phyloP scores from a whole-genome alignment of 2,797 vertebrate species.

The Crypturellus tataupa region DNA sequence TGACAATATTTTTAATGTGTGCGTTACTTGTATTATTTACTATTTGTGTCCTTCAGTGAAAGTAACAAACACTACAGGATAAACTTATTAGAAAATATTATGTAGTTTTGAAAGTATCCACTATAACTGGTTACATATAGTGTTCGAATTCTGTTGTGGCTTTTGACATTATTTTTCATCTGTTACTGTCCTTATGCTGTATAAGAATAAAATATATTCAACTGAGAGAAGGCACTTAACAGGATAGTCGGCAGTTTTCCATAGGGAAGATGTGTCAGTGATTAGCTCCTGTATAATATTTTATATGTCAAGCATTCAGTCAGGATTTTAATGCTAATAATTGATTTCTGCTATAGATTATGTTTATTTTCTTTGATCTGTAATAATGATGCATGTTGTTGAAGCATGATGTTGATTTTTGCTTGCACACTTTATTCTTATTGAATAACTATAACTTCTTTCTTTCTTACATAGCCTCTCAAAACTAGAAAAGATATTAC shows the following conservation, averaged over 20 bases:
- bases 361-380: neutral
- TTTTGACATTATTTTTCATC: neutral
- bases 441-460: neutral
- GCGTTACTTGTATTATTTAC: neutral
- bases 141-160: rapidly evolving
- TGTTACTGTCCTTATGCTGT: neutral
- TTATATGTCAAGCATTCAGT: neutral
- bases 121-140: neutral
- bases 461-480: neutral
- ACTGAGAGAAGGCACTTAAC: neutral
- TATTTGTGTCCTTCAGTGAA: neutral
- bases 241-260: neutral
- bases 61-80: neutral
- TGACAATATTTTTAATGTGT: neutral
- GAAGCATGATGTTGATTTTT: neutral
- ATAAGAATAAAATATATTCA: neutral
- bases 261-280: neutral
- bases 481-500: neutral
- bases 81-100: neutral
- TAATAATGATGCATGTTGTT: neutral
- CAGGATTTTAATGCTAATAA: neutral
- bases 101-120: rapidly evolving
- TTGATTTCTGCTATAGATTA: neutral
- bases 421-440: neutral
- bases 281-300: neutral